Percentiles rank a stretch among this genome's conserved stretches.
Conservation (phyloP, 2,888 invertebrate genomes). For the Congeria kusceri region DNA sequence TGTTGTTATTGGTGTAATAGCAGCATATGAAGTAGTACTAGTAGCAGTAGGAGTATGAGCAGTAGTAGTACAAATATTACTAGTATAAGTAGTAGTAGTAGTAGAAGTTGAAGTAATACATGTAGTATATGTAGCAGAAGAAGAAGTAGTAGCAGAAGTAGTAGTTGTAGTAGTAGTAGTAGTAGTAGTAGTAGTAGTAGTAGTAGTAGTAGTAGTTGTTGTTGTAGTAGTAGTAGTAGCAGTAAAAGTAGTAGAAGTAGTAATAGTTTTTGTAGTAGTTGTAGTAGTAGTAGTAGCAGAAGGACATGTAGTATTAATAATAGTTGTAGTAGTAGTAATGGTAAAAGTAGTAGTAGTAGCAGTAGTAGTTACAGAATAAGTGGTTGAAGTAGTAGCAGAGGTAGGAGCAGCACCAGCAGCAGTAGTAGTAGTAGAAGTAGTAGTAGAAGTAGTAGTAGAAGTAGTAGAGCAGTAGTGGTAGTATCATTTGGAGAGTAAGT, state of each 20-base stretch:
- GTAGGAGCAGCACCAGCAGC: not conserved
- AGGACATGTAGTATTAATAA: not conserved
- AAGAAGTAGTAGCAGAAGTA: too few relatives aligned
- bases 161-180: not conserved
- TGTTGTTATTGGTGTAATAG: not conserved
- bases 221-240: not conserved
- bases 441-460: not conserved
- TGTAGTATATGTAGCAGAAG: too few relatives aligned
- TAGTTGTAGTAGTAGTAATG: too few relatives aligned
- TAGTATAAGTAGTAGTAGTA: too few relatives aligned
- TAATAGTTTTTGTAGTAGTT: not conserved
- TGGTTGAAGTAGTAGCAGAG: not conserved
- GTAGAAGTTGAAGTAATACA: too few relatives aligned
- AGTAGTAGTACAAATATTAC: too few relatives aligned
- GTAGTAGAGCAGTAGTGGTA: not conserved
- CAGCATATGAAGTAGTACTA: not conserved
- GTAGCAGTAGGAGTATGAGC: too few relatives aligned
- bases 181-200: constrained; percentile 2
- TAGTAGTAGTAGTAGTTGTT: not conserved
- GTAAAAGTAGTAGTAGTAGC: not conserved
- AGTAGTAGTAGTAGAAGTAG: not conserved
- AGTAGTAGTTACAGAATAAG: not conserved
- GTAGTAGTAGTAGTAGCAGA: not conserved
- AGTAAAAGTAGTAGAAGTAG: not conserved
- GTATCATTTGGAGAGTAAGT: not conserved